A percentile compares a stretch with the other conserved stretches of the same genome.
These are phyloP conservation scores for Merops nubicus DNA, from an alignment of 2,113 vertebrate genomes.

Conservation along the genomic window DNA sequence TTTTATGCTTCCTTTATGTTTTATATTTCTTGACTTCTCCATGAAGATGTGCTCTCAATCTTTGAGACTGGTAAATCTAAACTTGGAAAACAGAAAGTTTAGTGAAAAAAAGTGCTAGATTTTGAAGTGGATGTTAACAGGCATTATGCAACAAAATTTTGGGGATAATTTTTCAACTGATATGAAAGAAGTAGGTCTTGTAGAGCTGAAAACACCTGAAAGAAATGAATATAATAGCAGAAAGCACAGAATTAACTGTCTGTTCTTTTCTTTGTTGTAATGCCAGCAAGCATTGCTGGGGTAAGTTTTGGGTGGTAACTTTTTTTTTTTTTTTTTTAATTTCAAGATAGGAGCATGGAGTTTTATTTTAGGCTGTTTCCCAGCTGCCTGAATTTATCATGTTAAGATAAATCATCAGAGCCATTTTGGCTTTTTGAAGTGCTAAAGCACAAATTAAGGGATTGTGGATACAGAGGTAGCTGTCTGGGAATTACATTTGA, in stretches of 20 bases:
- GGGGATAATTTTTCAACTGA: neutral
- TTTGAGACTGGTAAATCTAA: neutral
- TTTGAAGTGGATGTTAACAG: neutral
- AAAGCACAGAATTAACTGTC: neutral
- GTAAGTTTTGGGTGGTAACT: neutral
- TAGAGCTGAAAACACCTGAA: neutral
- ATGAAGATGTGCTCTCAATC: neutral
- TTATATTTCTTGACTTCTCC: neutral
- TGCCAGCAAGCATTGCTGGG: neutral
- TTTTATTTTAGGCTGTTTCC: neutral
- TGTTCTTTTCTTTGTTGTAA: neutral
- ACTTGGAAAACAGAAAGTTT: neutral
- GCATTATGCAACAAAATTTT: neutral
- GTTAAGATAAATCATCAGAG: slow-evolving; percentile 1
- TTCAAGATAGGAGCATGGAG: neutral
- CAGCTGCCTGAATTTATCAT: neutral
- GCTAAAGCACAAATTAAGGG: neutral
- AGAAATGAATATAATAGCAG: neutral
- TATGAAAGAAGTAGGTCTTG: neutral
- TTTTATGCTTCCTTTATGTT: neutral
- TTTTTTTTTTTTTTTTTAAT: neutral
- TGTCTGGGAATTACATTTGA: neutral
- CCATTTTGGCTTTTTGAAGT: slow-evolving; percentile 6
- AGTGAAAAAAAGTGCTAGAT: neutral
- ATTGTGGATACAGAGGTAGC: neutral